A percentile compares a stretch with the other conserved stretches of the same genome.
Conservation (phyloP, 1,140 invertebrate species). For the Drosophila jambulina region DNA sequence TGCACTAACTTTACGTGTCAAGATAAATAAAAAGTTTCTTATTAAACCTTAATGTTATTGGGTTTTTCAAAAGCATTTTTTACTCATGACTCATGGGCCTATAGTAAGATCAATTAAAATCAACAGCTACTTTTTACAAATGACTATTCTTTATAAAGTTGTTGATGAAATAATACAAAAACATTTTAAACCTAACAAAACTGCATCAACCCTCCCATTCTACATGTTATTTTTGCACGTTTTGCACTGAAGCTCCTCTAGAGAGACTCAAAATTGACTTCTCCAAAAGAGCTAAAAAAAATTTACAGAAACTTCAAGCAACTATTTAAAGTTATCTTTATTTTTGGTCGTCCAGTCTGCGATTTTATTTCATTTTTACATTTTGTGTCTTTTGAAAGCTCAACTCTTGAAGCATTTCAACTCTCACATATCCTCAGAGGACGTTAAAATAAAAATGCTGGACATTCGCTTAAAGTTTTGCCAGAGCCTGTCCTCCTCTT, state of each 20-base stretch:
- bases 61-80: no score
- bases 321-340: slow-evolving; percentile 68
- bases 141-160: background rate
- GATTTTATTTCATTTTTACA: slow-evolving; percentile 46
- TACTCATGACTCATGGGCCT: no score
- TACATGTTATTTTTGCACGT: slow-evolving; percentile 22
- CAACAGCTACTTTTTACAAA: background rate
- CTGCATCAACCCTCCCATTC: background rate
- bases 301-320: slow-evolving; percentile 60
- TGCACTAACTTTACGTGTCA: no score
- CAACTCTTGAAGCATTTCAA: slow-evolving; percentile 70
- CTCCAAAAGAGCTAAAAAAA: slow-evolving; percentile 54
- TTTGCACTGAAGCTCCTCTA: slow-evolving; percentile 46
- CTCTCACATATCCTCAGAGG: slow-evolving; percentile 80
- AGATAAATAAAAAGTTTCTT: no score
- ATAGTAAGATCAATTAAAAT: no score
- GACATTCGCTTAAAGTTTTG: slow-evolving; percentile 76
- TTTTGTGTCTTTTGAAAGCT: slow-evolving; percentile 52
- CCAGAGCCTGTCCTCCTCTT: slow-evolving; percentile 43
- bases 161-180: background rate
- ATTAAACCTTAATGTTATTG: no score
- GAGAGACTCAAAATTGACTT: slow-evolving; percentile 68
- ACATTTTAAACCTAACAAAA: background rate
- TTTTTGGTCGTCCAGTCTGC: slow-evolving; percentile 38
- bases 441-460: slow-evolving; percentile 78